Evolutionary conservation across 2,113 vertebrate species (phyloP), one percentile per base, ranked within the genome.

Genomic region (Tapirus terrestris): DNA sequence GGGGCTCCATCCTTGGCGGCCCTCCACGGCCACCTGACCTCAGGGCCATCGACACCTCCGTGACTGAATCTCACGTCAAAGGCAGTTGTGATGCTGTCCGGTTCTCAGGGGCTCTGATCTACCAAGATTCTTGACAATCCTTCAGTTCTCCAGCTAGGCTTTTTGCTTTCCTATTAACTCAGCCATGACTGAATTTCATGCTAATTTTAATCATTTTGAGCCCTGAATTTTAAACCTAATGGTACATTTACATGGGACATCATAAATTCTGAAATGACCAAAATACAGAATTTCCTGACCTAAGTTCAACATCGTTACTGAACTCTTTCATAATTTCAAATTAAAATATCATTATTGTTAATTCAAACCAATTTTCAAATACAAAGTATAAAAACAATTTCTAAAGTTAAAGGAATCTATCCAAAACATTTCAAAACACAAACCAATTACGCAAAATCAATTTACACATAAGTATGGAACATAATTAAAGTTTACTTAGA

Each of bases 401-500:
- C 79, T 95, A 73, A 92, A 82, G 90, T 93, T 97, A 43, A 91
- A 85, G 93, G 56, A 43, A 9, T 89, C 95, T 88, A 96, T 87
- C 75, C 65, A 92, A 98, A 94, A 83, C 29, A 89, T 76, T 97
- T 94, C 39, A 97, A 81, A 61, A 94, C 33, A 93, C 60, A 97
- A 97, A n/a, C 33, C 27, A 98, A 97, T 96, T 97, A 95, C 61
- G 60, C 81, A 95, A 97, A 98, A 97, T 96, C 97, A 56, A 93
- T 97, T 95, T 95, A 85, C 21, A 51, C 60, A 23, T 96, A 89
- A 36, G 85, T 58, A 96, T 20, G 39, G 75, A 88, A 97, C 27
- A 63, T 87, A 98, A 98, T 96, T 98, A 97, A 98, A 93, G 70
- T 91, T 96, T 95, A 95, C 79, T 96, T 97, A 96, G 92, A 97